phyloP scores from a whole-genome alignment of 2,888 invertebrate genomes.

The Conchocele bisecta region DNA sequence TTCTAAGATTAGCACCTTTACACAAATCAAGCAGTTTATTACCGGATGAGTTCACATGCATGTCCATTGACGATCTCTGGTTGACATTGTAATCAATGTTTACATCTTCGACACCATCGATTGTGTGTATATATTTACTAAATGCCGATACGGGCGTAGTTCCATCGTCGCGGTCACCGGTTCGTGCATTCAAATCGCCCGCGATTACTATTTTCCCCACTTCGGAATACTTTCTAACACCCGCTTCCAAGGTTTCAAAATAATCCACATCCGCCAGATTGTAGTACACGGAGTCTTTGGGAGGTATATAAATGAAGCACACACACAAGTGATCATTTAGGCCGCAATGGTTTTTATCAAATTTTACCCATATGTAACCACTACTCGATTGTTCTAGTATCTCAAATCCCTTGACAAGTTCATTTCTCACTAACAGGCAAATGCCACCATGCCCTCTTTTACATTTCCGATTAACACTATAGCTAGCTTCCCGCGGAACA shows the following conservation, averaged over 20 bases:
- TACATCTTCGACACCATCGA: no score
- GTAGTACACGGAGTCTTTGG: slow-evolving; percentile 5
- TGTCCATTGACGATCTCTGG: neutral
- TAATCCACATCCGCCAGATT: neutral
- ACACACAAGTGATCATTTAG: neutral
- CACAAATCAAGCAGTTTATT: slow-evolving; percentile 1
- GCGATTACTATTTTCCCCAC: neutral
- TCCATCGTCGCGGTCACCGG: neutral
- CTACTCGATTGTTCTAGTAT: neutral
- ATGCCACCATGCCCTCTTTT: slow-evolving; percentile 9
- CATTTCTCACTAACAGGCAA: neutral
- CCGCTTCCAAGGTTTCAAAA: slow-evolving; percentile 4
- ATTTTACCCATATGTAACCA: slow-evolving; percentile 2
- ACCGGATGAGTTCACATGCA: neutral
- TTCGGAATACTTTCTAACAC: neutral
- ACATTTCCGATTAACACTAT: no score
- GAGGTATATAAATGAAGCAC: slow-evolving; percentile 9
- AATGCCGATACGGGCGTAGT: neutral
- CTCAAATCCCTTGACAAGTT: neutral
- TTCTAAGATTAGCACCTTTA: neutral
- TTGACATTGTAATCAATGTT: neutral
- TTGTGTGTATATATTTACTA: neutral
- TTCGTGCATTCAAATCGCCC: slow-evolving; percentile 7
- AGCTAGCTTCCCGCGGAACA: no score
- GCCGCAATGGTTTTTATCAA: neutral